phyloP scores from a whole-genome alignment of 2,888 invertebrate species.

The Theodoxus fluviatilis region DNA sequence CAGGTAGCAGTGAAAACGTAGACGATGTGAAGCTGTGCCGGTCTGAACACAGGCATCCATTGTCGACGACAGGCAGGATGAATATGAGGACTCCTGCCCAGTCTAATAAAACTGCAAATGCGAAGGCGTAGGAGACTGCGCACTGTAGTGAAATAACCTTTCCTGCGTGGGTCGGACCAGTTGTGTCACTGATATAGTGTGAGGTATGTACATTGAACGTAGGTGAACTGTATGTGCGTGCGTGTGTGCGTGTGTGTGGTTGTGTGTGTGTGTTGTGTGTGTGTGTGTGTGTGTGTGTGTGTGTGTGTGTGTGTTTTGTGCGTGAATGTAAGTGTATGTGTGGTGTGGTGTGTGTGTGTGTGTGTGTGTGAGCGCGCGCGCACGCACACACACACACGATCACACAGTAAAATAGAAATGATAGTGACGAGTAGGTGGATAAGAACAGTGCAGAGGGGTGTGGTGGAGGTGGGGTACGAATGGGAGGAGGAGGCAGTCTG shows the following conservation, averaged over 20 bases:
- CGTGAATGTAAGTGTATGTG: background rate
- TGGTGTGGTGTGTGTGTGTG: background rate
- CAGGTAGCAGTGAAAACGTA: too few relatives aligned
- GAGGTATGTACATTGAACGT: too few relatives aligned
- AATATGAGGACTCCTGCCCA: background rate
- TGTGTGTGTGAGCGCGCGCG: slow-evolving; percentile 9
- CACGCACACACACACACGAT: too few relatives aligned
- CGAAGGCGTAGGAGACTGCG: background rate
- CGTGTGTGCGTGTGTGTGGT: slow-evolving; percentile 3
- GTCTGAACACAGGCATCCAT: too few relatives aligned
- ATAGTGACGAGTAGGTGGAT: too few relatives aligned
- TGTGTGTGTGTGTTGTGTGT: background rate
- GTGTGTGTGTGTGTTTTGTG: background rate
- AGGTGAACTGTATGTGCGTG: slow-evolving; percentile 4
- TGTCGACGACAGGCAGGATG: background rate
- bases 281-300: background rate
- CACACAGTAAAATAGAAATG: too few relatives aligned
- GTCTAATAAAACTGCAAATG: background rate
- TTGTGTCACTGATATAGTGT: too few relatives aligned
- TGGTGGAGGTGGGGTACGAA: background rate
- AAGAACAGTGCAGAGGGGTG: background rate
- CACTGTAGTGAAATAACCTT: background rate
- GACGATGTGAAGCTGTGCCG: too few relatives aligned
- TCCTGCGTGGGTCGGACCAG: background rate
- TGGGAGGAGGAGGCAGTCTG: background rate